Percentiles rank a stretch among this genome's conserved stretches.
phyloP scores from a whole-genome alignment of 2,113 vertebrate genomes.

The Malaclemys terrapin region DNA sequence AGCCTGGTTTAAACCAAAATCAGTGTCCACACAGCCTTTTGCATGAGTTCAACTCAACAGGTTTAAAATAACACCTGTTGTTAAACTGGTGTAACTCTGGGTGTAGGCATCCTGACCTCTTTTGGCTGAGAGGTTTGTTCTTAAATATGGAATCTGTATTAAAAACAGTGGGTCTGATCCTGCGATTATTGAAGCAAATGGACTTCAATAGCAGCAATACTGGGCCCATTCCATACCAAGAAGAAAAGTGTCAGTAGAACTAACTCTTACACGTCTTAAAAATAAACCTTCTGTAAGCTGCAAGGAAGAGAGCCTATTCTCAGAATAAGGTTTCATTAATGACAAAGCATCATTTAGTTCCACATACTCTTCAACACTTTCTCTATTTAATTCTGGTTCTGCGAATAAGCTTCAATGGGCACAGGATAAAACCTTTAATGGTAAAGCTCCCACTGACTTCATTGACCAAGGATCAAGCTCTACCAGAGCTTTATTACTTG shows the following conservation, averaged over 20 bases:
- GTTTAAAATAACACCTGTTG: conserved; percentile 6
- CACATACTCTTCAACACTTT: neutral
- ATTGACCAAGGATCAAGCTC: neutral
- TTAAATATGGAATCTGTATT: neutral
- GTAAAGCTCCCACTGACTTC: neutral
- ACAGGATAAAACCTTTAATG: neutral
- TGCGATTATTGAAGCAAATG: neutral
- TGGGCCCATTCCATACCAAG: neutral
- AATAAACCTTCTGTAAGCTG: neutral
- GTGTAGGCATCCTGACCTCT: neutral
- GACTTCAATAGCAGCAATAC: neutral
- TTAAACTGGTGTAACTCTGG: neutral
- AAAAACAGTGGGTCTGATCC: neutral
- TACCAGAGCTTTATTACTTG: neutral
- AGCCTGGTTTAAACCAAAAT: neutral
- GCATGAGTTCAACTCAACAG: neutral
- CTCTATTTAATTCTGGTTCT: neutral
- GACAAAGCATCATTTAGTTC: neutral
- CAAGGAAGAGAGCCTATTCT: neutral
- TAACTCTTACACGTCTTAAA: conserved; percentile 8
- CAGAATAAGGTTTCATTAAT: neutral
- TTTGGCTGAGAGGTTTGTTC: neutral
- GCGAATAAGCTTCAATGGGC: neutral
- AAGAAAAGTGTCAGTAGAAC: conserved; percentile 14
- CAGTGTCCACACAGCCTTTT: neutral